phyloP scores from a whole-genome alignment of 2,888 invertebrate species.

The Hanleya hanleyi region DNA sequence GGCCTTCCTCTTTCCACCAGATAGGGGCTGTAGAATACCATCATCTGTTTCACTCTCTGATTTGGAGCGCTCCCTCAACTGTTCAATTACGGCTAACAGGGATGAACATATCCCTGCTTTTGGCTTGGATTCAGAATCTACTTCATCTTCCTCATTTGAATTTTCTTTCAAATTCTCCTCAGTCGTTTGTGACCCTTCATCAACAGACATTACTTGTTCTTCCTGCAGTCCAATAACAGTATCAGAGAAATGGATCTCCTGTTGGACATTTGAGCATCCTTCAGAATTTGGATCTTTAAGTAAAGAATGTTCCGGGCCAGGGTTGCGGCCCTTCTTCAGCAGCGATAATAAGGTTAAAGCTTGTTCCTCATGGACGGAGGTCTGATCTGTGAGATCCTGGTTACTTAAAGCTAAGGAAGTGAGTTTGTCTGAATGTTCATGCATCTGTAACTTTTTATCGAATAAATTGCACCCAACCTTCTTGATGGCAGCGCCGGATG shows the following conservation, averaged over 20 bases:
- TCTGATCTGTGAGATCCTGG: background rate
- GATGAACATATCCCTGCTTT: constrained; percentile 67
- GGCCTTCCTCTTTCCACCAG: background rate
- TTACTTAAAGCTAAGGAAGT: background rate
- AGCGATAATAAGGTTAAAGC: constrained; percentile 57
- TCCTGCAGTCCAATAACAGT: background rate
- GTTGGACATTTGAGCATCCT: background rate
- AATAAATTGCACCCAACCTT: background rate
- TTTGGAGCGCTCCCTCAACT: constrained; percentile 61
- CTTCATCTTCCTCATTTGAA: background rate
- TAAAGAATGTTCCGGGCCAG: background rate
- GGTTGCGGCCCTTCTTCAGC: constrained; percentile 55
- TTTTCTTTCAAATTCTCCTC: background rate
- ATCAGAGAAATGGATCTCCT: background rate
- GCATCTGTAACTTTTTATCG: background rate
- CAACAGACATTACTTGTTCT: background rate
- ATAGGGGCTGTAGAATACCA: constrained; percentile 7
- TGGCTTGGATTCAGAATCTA: background rate
- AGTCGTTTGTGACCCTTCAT: background rate
- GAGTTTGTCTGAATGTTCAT: background rate
- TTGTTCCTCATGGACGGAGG: constrained; percentile 37
- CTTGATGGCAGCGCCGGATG: background rate
- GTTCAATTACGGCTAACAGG: constrained; percentile 71
- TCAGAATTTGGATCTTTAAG: background rate
- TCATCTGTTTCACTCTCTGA: constrained; percentile 54